phyloP scores from a whole-genome alignment of 2,888 invertebrate species.

The Andrena camellia region DNA sequence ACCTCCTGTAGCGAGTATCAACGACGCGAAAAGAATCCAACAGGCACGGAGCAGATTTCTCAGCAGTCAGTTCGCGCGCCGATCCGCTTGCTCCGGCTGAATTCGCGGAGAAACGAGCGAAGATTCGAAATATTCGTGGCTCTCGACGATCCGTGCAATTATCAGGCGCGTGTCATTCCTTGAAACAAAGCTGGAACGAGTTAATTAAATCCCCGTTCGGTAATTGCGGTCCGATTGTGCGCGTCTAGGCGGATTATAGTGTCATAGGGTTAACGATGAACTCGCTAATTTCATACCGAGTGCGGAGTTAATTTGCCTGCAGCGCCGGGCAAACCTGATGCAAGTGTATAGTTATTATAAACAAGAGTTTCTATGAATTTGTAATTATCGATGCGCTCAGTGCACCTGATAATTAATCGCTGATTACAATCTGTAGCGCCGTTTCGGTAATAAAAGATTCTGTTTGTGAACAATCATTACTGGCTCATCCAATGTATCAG shows the following conservation, averaged over 20 bases:
- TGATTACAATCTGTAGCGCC: background rate
- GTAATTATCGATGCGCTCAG: conserved; percentile 22
- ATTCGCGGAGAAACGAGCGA: background rate
- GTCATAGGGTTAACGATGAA: conserved; percentile 49
- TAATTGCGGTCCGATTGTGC: conserved; percentile 48
- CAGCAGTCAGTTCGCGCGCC: background rate
- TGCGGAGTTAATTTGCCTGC: conserved; percentile 55
- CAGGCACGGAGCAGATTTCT: conserved; percentile 9
- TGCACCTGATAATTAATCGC: conserved; percentile 34
- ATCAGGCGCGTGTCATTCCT: conserved; percentile 19
- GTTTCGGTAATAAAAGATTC: too few species aligned
- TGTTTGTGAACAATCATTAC: too few species aligned
- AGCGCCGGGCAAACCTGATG: conserved; percentile 18
- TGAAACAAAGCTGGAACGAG: conserved; percentile 42
- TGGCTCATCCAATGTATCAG: too few species aligned
- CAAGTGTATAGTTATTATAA: conserved; percentile 40
- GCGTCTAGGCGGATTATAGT: conserved; percentile 50
- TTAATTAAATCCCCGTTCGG: conserved; percentile 61
- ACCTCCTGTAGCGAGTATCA: background rate
- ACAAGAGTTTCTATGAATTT: conserved; percentile 42
- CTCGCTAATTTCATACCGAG: conserved; percentile 55
- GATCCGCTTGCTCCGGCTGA: background rate
- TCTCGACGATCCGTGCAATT: conserved; percentile 6
- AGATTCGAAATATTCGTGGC: conserved; percentile 12
- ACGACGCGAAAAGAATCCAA: background rate